phyloP scores from a whole-genome alignment of 2,113 vertebrate species.

The Phrynocephalus versicolor region DNA sequence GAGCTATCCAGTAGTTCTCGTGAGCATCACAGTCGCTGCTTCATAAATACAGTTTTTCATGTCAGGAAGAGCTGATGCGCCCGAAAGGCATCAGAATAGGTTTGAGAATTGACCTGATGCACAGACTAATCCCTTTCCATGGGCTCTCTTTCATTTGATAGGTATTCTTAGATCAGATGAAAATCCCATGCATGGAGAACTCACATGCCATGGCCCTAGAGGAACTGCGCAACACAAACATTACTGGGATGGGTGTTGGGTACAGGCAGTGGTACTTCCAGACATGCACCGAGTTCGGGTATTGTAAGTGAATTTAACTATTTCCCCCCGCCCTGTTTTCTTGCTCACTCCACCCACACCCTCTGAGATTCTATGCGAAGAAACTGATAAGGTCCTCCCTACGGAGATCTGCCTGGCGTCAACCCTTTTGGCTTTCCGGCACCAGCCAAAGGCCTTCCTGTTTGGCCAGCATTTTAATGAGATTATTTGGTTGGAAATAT shows the following conservation, averaged over 20 bases:
- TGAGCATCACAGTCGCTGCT: no score
- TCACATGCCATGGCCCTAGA: slow-evolving; percentile 68
- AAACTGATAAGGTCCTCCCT: background rate
- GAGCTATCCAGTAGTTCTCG: no score
- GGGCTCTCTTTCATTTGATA: slow-evolving; percentile 36
- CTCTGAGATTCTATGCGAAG: background rate
- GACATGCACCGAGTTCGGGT: slow-evolving; percentile 87
- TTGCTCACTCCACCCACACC: background rate
- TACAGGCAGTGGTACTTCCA: slow-evolving; percentile 85
- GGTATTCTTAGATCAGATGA: slow-evolving; percentile 62
- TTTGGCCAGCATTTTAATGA: no score
- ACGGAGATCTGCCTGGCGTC: no score
- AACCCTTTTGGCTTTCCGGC: no score
- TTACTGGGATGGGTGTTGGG: slow-evolving; percentile 28
- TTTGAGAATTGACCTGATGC: no score
- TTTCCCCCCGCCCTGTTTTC: background rate
- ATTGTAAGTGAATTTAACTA: slow-evolving; percentile 73
- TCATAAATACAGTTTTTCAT: no score
- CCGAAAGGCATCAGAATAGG: background rate
- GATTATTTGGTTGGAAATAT: no score
- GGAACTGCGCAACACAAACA: slow-evolving; percentile 67
- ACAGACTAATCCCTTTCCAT: no score
- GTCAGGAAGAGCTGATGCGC: background rate
- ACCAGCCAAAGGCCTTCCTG: no score
- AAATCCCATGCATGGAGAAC: slow-evolving; percentile 71